phyloP scores from a whole-genome alignment of 2,888 invertebrate genomes.

The Prostheceraeus crozeri region DNA sequence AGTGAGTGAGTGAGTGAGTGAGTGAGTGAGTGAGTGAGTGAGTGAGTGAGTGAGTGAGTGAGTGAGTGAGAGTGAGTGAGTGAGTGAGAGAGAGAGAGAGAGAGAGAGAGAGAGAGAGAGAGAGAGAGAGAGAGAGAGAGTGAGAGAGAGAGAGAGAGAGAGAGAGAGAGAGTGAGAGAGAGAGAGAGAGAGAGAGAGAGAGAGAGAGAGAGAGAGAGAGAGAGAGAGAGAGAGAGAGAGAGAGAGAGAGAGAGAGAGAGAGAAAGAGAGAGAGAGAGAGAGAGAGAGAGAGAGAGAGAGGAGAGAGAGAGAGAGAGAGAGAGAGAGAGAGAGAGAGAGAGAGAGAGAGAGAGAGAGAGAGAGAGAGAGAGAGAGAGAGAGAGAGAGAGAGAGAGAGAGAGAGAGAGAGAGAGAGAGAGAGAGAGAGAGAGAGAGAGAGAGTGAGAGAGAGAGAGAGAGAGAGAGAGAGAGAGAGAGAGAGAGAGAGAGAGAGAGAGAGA shows the following conservation, averaged over 20 bases:
- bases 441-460: constrained; percentile 27
- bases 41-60: constrained; percentile 36
- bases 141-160: constrained; percentile 4
- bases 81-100: constrained; percentile 1
- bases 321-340: constrained; percentile 5
- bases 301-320: constrained; percentile 7
- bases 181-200: constrained; percentile 8
- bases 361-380: constrained; percentile 14
- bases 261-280: constrained; percentile 28
- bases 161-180: constrained; percentile 4
- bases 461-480: constrained; percentile 29
- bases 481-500: constrained; percentile 26
- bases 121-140: constrained; percentile 8
- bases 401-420: constrained; percentile 15
- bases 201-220: constrained; percentile 8
- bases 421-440: constrained; percentile 26
- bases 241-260: constrained; percentile 15
- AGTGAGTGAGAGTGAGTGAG: constrained; percentile 32
- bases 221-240: constrained; percentile 8
- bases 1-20: constrained; percentile 36
- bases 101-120: neutral
- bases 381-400: constrained; percentile 14
- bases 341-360: neutral
- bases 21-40: constrained; percentile 36
- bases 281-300: neutral